Evolutionary conservation across 2,888 invertebrate genomes (phyloP), one percentile per base, ranked within the genome.

Genomic region (Exocentrus adspersus): DNA sequence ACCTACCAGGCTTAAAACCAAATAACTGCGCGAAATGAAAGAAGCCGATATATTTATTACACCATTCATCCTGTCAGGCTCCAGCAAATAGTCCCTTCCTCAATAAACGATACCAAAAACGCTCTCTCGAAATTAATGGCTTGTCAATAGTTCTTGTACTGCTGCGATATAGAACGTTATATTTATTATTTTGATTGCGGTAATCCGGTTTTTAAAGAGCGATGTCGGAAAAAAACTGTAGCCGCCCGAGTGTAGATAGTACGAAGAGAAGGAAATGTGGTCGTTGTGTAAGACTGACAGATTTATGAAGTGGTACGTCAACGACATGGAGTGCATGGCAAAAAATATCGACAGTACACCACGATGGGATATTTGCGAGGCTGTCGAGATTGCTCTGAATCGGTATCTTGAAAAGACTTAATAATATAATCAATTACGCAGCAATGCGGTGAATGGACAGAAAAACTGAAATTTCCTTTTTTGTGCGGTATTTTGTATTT

Each of bases 251-350:
- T 60, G 62, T 61, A 60, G 64, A 65, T 66, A 66, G 58, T 50
- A 6, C 51, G 52, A 45, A 66, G 68, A n/a, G 72, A 72, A 71
- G 68, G 66, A 71, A 71, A 64, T 14, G 63, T 64, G 65, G 65
- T 68, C 60, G 66, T 66, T 62, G 69, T 66, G 61, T 68, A 72
- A 68, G 53, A 53, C 62, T 72, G 77, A 78, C 75, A 75, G 75
- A 77, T 78, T 78, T 78, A 77, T 76, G 73, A 76, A 73, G 78
- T 77, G 75, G 72, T 72, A 68, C 64, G 68, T 67, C 66, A 56
- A 71, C 71, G 65, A 63, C 58, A 63, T 65, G 64, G 67, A 64
- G 46, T 42, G 50, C 65, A 45, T 59, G 60, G 70, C 62, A 72
- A 70, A 71, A 74, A 71, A 64, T 46, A 20, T 28, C 62, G 21